These are phyloP conservation scores for Podiceps cristatus DNA, from an alignment of 2,113 vertebrate species.

Conservation along the genomic window DNA sequence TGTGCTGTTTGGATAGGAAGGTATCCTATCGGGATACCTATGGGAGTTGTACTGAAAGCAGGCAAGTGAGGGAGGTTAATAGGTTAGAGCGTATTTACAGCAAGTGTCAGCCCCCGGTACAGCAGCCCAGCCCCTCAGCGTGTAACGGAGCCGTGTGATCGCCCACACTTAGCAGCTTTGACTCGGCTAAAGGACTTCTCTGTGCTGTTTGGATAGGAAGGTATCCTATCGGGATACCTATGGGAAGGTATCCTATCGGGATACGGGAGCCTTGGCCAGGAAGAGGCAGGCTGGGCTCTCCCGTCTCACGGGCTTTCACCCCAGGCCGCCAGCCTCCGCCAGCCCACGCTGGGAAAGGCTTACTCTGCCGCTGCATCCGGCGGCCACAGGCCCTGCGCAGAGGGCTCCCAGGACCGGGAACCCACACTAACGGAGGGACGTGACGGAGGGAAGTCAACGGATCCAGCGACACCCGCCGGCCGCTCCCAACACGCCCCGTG, in stretches of 20 bases:
- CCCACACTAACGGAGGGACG: not conserved
- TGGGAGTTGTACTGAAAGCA: constrained; percentile 18
- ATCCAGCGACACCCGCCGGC: fast-evolving
- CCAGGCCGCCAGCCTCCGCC: not conserved
- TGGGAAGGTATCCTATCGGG: no score
- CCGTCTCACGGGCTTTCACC: not conserved
- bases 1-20: not conserved
- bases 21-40: no score
- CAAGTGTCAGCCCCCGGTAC: not conserved
- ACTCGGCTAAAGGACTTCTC: not conserved
- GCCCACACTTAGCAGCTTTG: not conserved
- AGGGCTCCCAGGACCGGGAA: not conserved
- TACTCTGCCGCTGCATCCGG: not conserved
- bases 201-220: not conserved
- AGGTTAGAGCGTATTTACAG: constrained; percentile 50
- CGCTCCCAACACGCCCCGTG: fast-evolving
- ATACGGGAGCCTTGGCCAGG: not conserved
- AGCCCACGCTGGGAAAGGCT: fast-evolving
- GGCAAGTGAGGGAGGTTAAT: not conserved
- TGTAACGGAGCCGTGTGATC: fast-evolving
- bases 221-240: no score
- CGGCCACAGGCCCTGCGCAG: not conserved
- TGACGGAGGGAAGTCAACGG: not conserved
- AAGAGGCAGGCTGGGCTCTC: not conserved
- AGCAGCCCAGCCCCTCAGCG: not conserved